phyloP scores from a whole-genome alignment of 2,113 vertebrate species.

The Zosterops pallidus region DNA sequence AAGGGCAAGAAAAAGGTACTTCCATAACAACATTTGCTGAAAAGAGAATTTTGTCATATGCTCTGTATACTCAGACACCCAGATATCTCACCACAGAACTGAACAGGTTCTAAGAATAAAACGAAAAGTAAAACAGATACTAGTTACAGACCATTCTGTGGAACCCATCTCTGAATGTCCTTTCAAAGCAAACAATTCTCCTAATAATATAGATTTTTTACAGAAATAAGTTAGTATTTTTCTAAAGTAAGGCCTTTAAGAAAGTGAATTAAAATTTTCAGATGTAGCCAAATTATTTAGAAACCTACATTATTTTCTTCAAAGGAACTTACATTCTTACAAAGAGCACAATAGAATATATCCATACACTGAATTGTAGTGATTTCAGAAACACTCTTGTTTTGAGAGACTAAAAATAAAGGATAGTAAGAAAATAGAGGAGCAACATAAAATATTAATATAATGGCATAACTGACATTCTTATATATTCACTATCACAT shows the following conservation, averaged over 20 bases:
- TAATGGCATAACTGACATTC: neutral
- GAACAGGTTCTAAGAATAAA: neutral
- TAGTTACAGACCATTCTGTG: neutral
- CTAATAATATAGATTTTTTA: neutral
- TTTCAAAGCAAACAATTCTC: neutral
- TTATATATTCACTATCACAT: neutral
- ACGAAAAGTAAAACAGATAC: neutral
- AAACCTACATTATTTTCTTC: neutral
- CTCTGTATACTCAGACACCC: neutral
- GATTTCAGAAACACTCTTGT: neutral
- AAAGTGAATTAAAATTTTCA: neutral
- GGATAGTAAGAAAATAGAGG: neutral
- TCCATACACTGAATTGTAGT: neutral
- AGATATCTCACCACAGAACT: neutral
- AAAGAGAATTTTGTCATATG: neutral
- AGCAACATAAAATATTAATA: neutral
- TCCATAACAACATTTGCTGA: neutral
- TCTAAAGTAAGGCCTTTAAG: neutral
- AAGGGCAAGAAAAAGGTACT: neutral
- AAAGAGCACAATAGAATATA: neutral
- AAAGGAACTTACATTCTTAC: neutral
- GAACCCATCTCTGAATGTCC: rapidly evolving
- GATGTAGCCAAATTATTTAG: neutral
- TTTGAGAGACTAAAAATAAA: neutral
- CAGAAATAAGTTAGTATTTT: neutral